Conservation (phyloP, 2,113 vertebrate species). For the Capreolus pygargus region DNA sequence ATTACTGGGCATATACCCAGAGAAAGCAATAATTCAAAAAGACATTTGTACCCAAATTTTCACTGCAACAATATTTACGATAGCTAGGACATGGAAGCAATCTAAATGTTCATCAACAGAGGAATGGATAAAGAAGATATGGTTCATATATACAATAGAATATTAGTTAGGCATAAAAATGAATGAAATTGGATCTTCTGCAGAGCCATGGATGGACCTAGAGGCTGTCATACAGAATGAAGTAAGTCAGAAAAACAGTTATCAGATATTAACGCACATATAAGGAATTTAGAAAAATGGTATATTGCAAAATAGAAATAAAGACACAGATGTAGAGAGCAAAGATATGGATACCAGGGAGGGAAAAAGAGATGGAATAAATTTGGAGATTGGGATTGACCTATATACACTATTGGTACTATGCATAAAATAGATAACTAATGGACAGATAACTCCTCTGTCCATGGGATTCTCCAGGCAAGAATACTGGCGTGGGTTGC, state of each 20-base stretch:
- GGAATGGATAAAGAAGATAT: not conserved
- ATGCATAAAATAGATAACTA: not conserved
- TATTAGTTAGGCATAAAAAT: not conserved
- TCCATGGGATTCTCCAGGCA: not conserved
- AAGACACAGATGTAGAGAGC: not conserved
- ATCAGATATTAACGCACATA: not conserved
- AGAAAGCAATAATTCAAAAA: not conserved
- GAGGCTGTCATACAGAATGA: not conserved
- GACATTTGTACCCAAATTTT: not conserved
- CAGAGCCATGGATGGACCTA: not conserved
- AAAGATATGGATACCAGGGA: not conserved
- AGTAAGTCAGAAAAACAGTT: not conserved
- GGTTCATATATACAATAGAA: not conserved
- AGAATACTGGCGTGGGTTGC: not conserved
- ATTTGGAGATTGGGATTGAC: not conserved
- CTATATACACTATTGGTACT: not conserved
- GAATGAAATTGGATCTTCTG: not conserved
- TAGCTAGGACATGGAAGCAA: not conserved
- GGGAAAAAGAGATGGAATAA: not conserved
- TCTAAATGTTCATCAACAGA: not conserved
- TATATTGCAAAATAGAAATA: not conserved
- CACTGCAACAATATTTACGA: not conserved
- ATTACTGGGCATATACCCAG: not conserved
- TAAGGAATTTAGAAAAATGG: not conserved
- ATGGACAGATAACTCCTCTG: not conserved